Evolutionary conservation across 2,113 vertebrate species (phyloP).

Genomic region (Sceloporus tristichus): DNA sequence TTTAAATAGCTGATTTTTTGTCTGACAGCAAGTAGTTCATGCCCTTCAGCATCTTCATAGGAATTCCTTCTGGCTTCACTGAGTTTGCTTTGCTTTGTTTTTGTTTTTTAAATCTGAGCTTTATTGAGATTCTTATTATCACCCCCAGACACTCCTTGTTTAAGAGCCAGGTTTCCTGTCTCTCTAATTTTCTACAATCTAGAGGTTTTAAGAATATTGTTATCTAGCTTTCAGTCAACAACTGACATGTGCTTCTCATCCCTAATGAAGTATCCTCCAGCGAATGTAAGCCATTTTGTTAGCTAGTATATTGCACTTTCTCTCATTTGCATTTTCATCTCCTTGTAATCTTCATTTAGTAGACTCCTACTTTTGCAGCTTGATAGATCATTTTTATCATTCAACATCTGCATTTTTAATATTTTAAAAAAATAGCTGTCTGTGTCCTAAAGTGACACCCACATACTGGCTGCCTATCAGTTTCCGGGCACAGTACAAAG

Average conservation of each 20-base stretch:
- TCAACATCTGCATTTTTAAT: background rate
- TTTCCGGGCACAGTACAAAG: too few species aligned
- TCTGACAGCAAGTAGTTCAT: background rate
- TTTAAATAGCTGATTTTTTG: background rate
- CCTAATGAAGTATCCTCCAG: background rate
- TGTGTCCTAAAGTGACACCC: background rate
- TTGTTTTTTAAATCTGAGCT: background rate
- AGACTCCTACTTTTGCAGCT: background rate
- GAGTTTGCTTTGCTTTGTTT: background rate
- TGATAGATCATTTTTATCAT: background rate
- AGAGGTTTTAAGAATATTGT: background rate
- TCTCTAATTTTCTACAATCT: background rate
- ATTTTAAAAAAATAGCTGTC: background rate
- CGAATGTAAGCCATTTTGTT: background rate
- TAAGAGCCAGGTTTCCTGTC: background rate
- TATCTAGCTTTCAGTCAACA: slow-evolving; percentile 7
- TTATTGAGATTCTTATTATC: background rate
- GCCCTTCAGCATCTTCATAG: background rate
- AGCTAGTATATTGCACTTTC: too few species aligned
- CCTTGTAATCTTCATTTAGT: background rate
- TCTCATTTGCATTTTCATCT: background rate
- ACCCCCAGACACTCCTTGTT: background rate
- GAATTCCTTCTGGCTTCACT: background rate
- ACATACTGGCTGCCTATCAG: too few species aligned
- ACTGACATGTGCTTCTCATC: background rate